A percentile compares a stretch with the other conserved stretches of the same genome.
These are phyloP conservation scores for Ictalurus punctatus DNA, from an alignment of 2,113 vertebrate genomes.

Conservation along the genomic window DNA sequence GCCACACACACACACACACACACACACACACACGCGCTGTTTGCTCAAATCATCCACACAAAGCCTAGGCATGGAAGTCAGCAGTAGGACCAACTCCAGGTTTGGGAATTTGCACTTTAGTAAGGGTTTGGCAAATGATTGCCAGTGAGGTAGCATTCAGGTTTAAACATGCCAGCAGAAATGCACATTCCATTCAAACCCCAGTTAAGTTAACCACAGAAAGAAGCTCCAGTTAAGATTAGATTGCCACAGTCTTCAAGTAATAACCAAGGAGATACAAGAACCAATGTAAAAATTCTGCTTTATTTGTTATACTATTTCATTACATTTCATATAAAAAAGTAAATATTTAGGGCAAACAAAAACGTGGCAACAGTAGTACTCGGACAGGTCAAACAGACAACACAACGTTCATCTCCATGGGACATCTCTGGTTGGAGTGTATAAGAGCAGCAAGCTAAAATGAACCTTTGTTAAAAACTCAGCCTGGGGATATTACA, in stretches of 20 bases:
- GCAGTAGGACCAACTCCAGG: not conserved
- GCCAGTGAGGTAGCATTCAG: not conserved
- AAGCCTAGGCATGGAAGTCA: not conserved
- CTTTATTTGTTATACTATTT: conserved; percentile 72
- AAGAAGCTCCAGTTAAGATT: not conserved
- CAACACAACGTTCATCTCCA: conserved; percentile 50
- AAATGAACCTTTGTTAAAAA: conserved; percentile 3
- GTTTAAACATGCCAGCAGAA: conserved; percentile 15
- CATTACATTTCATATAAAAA: conserved; percentile 61
- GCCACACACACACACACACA: no score
- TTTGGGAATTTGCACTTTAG: no score
- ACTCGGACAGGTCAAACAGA: not conserved
- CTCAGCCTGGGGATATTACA: not conserved
- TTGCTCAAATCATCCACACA: not conserved
- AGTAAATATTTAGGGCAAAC: conserved; percentile 53
- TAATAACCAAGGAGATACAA: not conserved
- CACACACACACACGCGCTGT: no score
- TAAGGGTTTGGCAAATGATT: not conserved
- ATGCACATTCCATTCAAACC: not conserved
- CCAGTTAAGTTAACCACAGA: not conserved
- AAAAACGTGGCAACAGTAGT: conserved; percentile 33
- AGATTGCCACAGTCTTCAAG: not conserved
- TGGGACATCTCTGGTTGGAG: conserved; percentile 65
- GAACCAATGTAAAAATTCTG: conserved; percentile 8
- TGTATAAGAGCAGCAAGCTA: conserved; percentile 43